A percentile compares a stretch with the other conserved stretches of the same genome.
Evolutionary conservation across 2,888 invertebrate species (phyloP).

Genomic region (Sesia bembeciformis): DNA sequence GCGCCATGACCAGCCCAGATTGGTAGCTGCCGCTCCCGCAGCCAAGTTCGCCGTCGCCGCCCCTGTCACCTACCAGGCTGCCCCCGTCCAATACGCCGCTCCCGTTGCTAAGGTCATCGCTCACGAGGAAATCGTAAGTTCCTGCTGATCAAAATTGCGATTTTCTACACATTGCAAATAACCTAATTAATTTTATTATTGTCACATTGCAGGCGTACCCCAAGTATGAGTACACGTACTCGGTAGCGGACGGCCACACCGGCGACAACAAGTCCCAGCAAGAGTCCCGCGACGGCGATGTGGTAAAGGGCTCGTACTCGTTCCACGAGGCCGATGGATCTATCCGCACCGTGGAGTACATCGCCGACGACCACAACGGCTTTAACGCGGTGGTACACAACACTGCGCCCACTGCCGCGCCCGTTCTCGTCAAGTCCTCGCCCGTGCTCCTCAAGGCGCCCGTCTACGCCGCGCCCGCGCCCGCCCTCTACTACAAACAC

Average conservation of each 20-base stretch:
- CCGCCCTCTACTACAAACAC: conserved; percentile 27
- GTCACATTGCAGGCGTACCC: conserved; percentile 41
- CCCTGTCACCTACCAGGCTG: conserved; percentile 14
- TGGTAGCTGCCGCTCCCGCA: conserved; percentile 7
- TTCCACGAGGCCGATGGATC: conserved; percentile 73
- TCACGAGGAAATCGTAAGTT: conserved; percentile 28
- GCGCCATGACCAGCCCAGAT: conserved; percentile 25
- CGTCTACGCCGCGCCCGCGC: conserved; percentile 14
- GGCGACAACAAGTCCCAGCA: conserved; percentile 74
- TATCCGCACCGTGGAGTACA: conserved; percentile 69
- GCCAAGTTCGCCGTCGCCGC: conserved; percentile 11
- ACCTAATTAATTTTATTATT: not conserved
- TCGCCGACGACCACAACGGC: conserved; percentile 69
- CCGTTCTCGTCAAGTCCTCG: conserved; percentile 18
- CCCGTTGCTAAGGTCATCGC: conserved; percentile 6
- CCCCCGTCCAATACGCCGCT: conserved; percentile 10
- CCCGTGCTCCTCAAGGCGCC: conserved; percentile 14
- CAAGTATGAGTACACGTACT: conserved; percentile 69
- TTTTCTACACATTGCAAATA: not conserved
- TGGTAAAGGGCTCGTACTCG: conserved; percentile 70
- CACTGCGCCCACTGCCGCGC: conserved; percentile 36
- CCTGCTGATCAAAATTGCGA: not conserved
- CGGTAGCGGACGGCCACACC: conserved; percentile 71
- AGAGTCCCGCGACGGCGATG: conserved; percentile 69
- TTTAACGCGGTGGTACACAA: conserved; percentile 56